Evolutionary conservation across 2,113 vertebrate species (phyloP), one percentile per base, ranked within the genome.

Genomic region (Embiotoca jacksoni): DNA sequence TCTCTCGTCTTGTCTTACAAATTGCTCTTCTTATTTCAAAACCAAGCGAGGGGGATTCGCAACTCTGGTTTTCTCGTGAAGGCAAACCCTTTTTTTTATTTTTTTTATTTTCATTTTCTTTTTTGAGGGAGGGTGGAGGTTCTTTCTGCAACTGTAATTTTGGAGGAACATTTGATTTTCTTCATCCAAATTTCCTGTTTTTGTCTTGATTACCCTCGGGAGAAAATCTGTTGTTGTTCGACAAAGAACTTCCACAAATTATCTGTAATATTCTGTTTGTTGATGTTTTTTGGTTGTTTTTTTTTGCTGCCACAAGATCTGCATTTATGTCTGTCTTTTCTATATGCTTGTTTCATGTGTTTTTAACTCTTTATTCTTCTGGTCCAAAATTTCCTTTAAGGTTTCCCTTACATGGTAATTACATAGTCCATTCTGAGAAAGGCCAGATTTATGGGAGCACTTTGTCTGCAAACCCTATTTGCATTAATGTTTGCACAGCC

Each of bases 11-110:
- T 31, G 60, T 80, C 82, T 36, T 53, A 16, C 47, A 75, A 66
- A 85, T 83, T 80, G 62, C 68, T 81, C 57, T 77, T 89, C 73
- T 89, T 81, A 72, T 87, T 90, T 85, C 16, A 75, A 60, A 82
- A 71, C 61, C 71, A 67, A 67, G 78, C 53, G 75, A 66, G 49
- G 47, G 39, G 59, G 66, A 58, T 87, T 85, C 85, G 69, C 79
- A 75, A 69, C 49, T 59, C 47, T 70, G 60, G 7, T 65, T 84
- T 72, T 73, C 64, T 36, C 9, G 49, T 52, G 60, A 67, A 69
- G 47, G 14, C 35, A 31, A 60, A 50, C 23, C 31, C 13, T 46
- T 44, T 56, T 36, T 35, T 3, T 53, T 35, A 1, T 16, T 46
- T 54, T n/a, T 53, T 14, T 11, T 49, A 1, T n/a, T 23, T n/a